Evolutionary conservation across 1,140 invertebrate species (phyloP).

Genomic region (Dinoponera quadriceps): DNA sequence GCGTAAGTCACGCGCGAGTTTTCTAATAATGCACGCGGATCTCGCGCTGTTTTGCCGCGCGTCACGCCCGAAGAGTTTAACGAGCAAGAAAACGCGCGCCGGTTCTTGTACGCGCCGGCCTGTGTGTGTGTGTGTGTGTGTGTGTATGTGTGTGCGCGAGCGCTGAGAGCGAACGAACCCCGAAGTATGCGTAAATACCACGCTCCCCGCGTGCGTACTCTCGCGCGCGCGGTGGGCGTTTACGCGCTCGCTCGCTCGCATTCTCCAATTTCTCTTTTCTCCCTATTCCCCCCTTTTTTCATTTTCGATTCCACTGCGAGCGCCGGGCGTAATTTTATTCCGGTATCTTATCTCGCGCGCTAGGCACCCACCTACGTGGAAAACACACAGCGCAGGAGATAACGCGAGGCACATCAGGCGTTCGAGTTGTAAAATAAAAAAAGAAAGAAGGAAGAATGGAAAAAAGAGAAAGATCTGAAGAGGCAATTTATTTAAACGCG

Average conservation of each 20-base stretch:
- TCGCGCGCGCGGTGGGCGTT: slow-evolving; percentile 15
- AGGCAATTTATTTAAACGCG: slow-evolving; percentile 36
- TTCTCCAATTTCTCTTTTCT: too few species aligned
- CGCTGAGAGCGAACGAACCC: slow-evolving; percentile 15
- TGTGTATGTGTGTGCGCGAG: neutral
- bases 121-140: neutral
- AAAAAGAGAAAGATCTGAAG: too few species aligned
- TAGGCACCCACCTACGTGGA: too few species aligned
- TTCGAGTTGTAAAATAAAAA: too few species aligned
- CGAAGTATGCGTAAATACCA: slow-evolving; percentile 39
- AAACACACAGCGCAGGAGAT: too few species aligned
- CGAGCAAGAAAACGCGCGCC: slow-evolving; percentile 48
- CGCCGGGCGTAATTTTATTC: too few species aligned
- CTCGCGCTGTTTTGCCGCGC: slow-evolving; percentile 49
- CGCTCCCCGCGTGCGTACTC: neutral
- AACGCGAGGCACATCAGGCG: too few species aligned
- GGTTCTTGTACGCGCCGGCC: slow-evolving; percentile 19
- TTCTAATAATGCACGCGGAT: slow-evolving; percentile 55
- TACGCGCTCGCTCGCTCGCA: neutral
- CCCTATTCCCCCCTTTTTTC: too few species aligned
- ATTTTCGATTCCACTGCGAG: too few species aligned
- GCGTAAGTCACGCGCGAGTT: slow-evolving; percentile 54
- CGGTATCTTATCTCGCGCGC: too few species aligned
- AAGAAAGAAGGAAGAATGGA: too few species aligned
- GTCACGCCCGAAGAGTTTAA: slow-evolving; percentile 50